Conservation (phyloP, 1,140 invertebrate genomes). For the Adelges cooleyi region DNA sequence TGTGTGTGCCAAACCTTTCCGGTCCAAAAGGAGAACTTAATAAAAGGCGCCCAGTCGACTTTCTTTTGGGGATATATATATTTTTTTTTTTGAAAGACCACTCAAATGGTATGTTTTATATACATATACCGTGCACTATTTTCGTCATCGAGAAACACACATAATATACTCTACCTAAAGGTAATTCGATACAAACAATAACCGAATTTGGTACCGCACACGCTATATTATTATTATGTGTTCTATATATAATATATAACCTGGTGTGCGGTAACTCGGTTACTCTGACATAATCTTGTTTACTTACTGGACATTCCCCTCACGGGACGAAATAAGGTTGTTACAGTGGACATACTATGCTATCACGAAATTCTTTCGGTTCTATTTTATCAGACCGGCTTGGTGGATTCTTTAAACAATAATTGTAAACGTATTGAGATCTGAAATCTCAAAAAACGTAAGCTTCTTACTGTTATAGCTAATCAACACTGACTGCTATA, state of each 20-base stretch:
- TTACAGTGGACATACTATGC: too few species aligned
- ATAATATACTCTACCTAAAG: not conserved
- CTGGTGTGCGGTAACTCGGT: not conserved
- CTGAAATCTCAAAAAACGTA: too few species aligned
- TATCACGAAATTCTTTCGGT: too few species aligned
- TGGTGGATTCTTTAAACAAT: too few species aligned
- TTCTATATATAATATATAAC: not conserved
- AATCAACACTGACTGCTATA: too few species aligned
- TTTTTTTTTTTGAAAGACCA: not conserved
- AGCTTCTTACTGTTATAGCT: too few species aligned
- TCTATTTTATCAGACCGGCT: too few species aligned
- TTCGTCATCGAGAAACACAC: not conserved
- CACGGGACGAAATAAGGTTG: too few species aligned
- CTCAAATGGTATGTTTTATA: conserved; percentile 14
- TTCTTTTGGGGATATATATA: too few species aligned
- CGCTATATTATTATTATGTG: not conserved
- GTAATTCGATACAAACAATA: conserved; percentile 25
- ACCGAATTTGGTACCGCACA: conserved; percentile 3
- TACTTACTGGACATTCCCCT: not conserved
- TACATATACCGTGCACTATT: too few species aligned
- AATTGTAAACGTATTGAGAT: too few species aligned
- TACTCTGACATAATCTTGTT: conserved; percentile 14
- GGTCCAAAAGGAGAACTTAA: conserved; percentile 4
- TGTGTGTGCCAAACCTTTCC: conserved; percentile 8
- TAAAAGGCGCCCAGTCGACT: conserved; percentile 7